Conservation (phyloP, 1,140 invertebrate species). For the Eciton burchellii region DNA sequence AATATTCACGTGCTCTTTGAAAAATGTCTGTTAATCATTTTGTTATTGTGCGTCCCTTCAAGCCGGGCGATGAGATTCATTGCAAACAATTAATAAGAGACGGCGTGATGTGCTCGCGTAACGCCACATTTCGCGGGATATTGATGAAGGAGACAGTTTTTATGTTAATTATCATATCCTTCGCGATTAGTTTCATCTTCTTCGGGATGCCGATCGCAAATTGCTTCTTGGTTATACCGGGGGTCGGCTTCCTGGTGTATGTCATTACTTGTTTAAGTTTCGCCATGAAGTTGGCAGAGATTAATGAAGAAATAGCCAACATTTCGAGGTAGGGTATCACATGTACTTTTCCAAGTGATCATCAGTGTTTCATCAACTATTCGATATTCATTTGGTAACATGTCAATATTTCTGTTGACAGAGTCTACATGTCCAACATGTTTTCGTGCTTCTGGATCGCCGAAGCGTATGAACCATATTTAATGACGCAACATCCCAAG, state of each 20-base stretch:
- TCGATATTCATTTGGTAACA: not conserved
- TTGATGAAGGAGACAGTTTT: slow-evolving; percentile 85
- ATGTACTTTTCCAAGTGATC: not conserved
- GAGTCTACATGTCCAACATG: slow-evolving; percentile 84
- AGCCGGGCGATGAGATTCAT: slow-evolving; percentile 82
- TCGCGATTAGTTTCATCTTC: slow-evolving; percentile 86
- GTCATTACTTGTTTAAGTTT: slow-evolving; percentile 82
- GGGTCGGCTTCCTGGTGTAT: slow-evolving; percentile 83
- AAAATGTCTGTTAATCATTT: slow-evolving; percentile 66
- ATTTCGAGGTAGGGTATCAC: slow-evolving; percentile 78
- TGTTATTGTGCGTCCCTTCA: slow-evolving; percentile 84
- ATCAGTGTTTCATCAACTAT: not conserved
- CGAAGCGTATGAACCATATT: slow-evolving; percentile 82
- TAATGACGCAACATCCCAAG: slow-evolving; percentile 72
- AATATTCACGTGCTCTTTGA: not conserved
- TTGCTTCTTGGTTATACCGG: slow-evolving; percentile 84
- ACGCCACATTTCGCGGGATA: slow-evolving; percentile 82
- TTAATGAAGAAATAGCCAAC: slow-evolving; percentile 83
- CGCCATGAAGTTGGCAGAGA: slow-evolving; percentile 81
- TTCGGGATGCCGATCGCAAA: slow-evolving; percentile 85
- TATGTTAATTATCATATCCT: slow-evolving; percentile 84
- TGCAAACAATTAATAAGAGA: slow-evolving; percentile 83
- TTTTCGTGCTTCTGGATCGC: slow-evolving; percentile 86
- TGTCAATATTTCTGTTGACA: slow-evolving; percentile 57
- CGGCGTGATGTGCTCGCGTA: slow-evolving; percentile 84